Evolutionary conservation across 2,113 vertebrate species (phyloP).

Genomic region (Panurus biarmicus): DNA sequence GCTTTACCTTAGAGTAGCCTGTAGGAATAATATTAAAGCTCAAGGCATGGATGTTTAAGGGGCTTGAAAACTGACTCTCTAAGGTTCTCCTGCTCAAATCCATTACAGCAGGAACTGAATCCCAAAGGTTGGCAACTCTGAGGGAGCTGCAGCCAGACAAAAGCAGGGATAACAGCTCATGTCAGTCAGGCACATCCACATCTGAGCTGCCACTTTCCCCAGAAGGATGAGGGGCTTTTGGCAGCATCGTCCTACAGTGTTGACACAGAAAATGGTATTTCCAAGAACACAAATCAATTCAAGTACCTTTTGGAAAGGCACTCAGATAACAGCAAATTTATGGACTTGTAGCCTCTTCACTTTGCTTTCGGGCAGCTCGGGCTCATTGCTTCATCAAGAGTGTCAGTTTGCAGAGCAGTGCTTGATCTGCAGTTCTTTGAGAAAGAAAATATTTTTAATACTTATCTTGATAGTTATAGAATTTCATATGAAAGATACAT

Average conservation of each 20-base stretch:
- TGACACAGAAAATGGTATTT: not conserved
- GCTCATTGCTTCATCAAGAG: not conserved
- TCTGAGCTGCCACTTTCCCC: not conserved
- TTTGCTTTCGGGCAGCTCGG: not conserved
- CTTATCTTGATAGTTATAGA: slow-evolving; percentile 54
- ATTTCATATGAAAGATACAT: slow-evolving; percentile 49
- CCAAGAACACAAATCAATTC: not conserved
- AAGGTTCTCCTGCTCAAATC: not conserved
- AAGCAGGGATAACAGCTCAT: not conserved
- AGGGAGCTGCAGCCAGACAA: not conserved
- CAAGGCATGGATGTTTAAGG: not conserved
- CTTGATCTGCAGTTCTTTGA: not conserved
- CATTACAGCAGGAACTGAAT: not conserved
- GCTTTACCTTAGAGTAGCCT: too few relatives aligned
- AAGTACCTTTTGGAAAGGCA: not conserved
- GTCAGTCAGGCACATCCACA: not conserved
- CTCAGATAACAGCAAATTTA: not conserved
- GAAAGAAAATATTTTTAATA: slow-evolving; percentile 42
- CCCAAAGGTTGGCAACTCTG: not conserved
- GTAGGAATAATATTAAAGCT: not conserved
- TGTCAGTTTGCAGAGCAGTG: not conserved
- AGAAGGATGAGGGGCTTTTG: not conserved
- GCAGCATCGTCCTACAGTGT: not conserved
- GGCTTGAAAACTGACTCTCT: not conserved
- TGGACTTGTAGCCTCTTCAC: not conserved